Evolutionary conservation across 2,888 invertebrate genomes (phyloP).

Genomic region (Parnassius mnemosyne): DNA sequence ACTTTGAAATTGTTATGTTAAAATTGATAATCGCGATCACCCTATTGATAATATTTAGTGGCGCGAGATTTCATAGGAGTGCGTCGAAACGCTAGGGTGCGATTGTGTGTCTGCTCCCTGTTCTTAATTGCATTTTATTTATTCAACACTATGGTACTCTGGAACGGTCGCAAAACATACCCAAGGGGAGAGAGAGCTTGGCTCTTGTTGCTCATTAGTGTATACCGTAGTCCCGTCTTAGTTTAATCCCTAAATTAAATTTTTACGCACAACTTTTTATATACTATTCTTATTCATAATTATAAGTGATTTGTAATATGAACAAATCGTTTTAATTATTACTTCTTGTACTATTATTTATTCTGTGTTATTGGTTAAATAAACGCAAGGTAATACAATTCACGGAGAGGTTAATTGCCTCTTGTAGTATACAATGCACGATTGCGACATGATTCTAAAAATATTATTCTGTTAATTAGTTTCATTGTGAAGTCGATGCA

Average conservation of each 20-base stretch:
- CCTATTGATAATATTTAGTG: slow-evolving; percentile 36
- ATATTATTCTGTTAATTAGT: slow-evolving; percentile 24
- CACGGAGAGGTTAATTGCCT: slow-evolving; percentile 9
- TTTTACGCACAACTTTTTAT: slow-evolving; percentile 19
- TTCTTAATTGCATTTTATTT: slow-evolving; percentile 76
- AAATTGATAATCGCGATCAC: slow-evolving; percentile 48
- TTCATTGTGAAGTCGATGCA: slow-evolving; percentile 18
- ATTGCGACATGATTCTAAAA: slow-evolving; percentile 23
- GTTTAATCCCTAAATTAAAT: slow-evolving; percentile 45
- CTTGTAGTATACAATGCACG: neutral
- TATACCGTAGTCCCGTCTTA: slow-evolving; percentile 41
- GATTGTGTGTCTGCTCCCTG: slow-evolving; percentile 48
- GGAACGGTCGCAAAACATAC: slow-evolving; percentile 43
- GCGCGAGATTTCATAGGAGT: slow-evolving; percentile 47
- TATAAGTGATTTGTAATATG: too few relatives aligned
- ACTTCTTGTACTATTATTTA: too few relatives aligned
- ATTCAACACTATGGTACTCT: slow-evolving; percentile 63
- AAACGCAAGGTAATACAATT: too few relatives aligned
- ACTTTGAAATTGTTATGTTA: neutral
- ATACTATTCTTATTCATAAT: too few relatives aligned
- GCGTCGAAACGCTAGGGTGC: slow-evolving; percentile 43
- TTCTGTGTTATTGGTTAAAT: too few relatives aligned
- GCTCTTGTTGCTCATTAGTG: slow-evolving; percentile 57
- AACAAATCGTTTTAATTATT: too few relatives aligned
- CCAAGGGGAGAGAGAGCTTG: slow-evolving; percentile 43